Evolutionary conservation across 2,113 vertebrate genomes (phyloP).

Genomic region (Coturnix japonica): DNA sequence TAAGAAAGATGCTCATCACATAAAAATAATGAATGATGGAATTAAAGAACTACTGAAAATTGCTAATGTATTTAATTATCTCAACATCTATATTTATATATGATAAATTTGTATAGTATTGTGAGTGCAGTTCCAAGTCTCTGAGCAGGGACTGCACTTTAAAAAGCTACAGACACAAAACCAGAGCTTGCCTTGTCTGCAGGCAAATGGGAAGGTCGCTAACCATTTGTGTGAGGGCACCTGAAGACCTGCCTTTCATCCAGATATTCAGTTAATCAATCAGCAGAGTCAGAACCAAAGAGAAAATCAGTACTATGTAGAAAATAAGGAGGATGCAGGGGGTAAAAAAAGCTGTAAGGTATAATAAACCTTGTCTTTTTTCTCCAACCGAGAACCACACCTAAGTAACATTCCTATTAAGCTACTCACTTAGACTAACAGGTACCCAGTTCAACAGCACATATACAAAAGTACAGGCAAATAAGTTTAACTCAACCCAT

Average conservation of each 20-base stretch:
- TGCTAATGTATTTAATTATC: conserved; percentile 71
- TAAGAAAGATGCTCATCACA: conserved; percentile 66
- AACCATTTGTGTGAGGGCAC: background rate
- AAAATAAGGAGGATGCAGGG: background rate
- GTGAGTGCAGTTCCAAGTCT: conserved; percentile 44
- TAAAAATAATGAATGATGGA: conserved; percentile 67
- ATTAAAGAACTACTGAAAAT: conserved; percentile 70
- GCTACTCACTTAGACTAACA: background rate
- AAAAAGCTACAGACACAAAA: conserved; percentile 10
- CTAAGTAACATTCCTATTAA: background rate
- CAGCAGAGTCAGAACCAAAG: background rate
- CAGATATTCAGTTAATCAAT: background rate
- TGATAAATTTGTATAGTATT: conserved; percentile 62
- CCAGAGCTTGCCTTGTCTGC: background rate
- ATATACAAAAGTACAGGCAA: background rate
- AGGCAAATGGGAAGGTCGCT: background rate
- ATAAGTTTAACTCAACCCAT: background rate
- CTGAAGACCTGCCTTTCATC: background rate
- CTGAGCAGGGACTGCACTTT: conserved; percentile 21
- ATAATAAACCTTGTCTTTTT: background rate
- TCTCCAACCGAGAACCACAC: background rate
- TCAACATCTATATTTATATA: conserved; percentile 71
- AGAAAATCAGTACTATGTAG: background rate
- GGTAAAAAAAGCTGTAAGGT: background rate
- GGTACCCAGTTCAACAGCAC: background rate